These are phyloP conservation scores for Crenuchus spilurus DNA, from an alignment of 2,797 vertebrate genomes.

Conservation along the genomic window DNA sequence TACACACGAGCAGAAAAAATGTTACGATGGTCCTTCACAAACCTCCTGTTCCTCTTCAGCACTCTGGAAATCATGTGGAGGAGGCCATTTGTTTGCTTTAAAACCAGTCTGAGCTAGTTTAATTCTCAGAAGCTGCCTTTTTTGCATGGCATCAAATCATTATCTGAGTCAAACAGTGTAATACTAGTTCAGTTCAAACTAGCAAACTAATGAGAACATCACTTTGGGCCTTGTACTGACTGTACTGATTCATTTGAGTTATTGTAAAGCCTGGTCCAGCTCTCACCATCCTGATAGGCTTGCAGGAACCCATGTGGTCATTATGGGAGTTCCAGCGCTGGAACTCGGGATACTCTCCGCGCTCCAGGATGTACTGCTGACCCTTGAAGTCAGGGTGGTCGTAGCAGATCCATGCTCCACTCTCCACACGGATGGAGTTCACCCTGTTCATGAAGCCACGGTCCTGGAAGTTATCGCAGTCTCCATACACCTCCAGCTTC, in stretches of 20 bases:
- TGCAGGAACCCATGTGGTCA: slow-evolving; percentile 93
- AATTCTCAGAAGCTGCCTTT: not conserved
- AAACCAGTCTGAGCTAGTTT: not conserved
- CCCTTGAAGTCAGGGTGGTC: slow-evolving; percentile 90
- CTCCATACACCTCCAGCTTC: slow-evolving; percentile 87
- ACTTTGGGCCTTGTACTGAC: not conserved
- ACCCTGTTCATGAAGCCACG: slow-evolving; percentile 89
- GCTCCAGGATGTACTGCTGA: slow-evolving; percentile 91
- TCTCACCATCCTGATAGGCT: slow-evolving; percentile 88
- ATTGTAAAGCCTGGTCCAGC: not conserved
- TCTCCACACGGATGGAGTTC: slow-evolving; percentile 89
- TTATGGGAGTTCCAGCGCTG: slow-evolving; percentile 89
- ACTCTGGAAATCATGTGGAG: not conserved
- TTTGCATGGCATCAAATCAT: not conserved
- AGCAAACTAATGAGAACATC: not conserved
- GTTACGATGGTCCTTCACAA: not conserved
- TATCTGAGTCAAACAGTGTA: not conserved
- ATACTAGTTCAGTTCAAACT: not conserved
- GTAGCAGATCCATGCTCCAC: slow-evolving; percentile 89
- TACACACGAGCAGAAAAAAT: not conserved
- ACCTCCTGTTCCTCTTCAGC: not conserved
- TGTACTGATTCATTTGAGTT: not conserved
- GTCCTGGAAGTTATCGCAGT: slow-evolving; percentile 92
- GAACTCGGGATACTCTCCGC: slow-evolving; percentile 88
- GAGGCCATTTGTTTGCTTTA: not conserved